Base-by-base conservation (phyloP, 2,797 vertebrate genomes). In the Lerista edwardsae region DNA sequence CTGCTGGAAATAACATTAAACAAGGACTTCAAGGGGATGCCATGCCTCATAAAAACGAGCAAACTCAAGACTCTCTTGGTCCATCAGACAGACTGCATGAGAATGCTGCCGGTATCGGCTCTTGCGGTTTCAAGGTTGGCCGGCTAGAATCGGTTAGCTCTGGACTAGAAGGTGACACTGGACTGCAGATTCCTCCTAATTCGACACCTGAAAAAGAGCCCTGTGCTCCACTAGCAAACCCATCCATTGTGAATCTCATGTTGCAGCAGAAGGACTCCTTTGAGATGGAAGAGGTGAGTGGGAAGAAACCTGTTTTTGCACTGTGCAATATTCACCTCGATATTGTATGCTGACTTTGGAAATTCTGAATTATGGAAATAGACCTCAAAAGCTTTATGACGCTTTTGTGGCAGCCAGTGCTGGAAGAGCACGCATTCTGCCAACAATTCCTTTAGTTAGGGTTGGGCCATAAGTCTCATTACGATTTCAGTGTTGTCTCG, bases 231-330 rank as follows among this genome's bases (percentile, higher is more conserved):
- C 88, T 97, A 1, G 39, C 95, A 6, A 97, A 97, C 41, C 97
- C 96, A 0, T 97, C 96, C 55, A 80, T 98, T 51, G 89, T 89
- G 31, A 97, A 95, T 88, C 96, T 99, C 29, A 96, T 97, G 88
- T 92, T 79, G 3, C 97, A 97, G 86, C 97, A 97, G 62, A 95
- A 97, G 62, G 97, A 99, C 91, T 99, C 98, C 25, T 99, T 99
- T 27, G 99, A 99, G 91, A 98, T 99, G 96, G 98, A 99, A 90
- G 99, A 99, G 98, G 98, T 99, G 96, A 29, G 94, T 93, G 83
- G 90, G 89, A 85, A 88, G 69, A n/a, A 12, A n/a, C n/a, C 72
- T 44, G 80, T 51, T 61, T 94, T 76, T 83, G 76, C 39, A 55
- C 29, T 61, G 65, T 77, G 8, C 7, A 68, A 2, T n/a, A 41